Conservation (phyloP, 2,888 invertebrate genomes). For the Neoitamus cyanurus region DNA sequence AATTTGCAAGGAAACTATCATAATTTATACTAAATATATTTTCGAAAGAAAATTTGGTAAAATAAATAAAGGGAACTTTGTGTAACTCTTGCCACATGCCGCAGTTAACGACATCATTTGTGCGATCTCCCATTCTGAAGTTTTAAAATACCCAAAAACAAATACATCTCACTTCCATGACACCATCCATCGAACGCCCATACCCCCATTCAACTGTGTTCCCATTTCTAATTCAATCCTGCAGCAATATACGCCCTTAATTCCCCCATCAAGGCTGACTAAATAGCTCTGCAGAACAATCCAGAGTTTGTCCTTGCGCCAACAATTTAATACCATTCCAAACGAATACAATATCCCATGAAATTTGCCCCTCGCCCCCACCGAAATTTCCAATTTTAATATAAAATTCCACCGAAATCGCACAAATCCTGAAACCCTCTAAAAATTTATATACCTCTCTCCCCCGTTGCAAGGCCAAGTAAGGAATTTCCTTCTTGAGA, state of each 20-base stretch:
- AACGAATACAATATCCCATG: background rate
- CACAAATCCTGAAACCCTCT: slow-evolving; percentile 41
- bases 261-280: background rate
- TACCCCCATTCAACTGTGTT: background rate
- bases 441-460: background rate
- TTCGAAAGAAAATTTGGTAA: too few species aligned
- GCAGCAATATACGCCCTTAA: background rate
- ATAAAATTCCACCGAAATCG: slow-evolving; percentile 30
- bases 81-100: too few species aligned
- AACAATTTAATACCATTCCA: background rate
- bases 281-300: background rate
- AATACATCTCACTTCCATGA: background rate
- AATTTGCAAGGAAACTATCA: too few species aligned
- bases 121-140: too few species aligned
- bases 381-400: slow-evolving; percentile 20
- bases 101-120: too few species aligned
- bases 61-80: too few species aligned
- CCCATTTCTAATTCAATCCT: background rate
- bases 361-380: background rate
- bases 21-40: too few species aligned
- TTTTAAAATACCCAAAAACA: too few species aligned
- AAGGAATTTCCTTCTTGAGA: background rate
- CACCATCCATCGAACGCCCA: background rate
- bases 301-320: background rate
- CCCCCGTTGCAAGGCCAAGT: background rate